phyloP scores from a whole-genome alignment of 1,140 invertebrate genomes.

The Choristoneura fumiferana region DNA sequence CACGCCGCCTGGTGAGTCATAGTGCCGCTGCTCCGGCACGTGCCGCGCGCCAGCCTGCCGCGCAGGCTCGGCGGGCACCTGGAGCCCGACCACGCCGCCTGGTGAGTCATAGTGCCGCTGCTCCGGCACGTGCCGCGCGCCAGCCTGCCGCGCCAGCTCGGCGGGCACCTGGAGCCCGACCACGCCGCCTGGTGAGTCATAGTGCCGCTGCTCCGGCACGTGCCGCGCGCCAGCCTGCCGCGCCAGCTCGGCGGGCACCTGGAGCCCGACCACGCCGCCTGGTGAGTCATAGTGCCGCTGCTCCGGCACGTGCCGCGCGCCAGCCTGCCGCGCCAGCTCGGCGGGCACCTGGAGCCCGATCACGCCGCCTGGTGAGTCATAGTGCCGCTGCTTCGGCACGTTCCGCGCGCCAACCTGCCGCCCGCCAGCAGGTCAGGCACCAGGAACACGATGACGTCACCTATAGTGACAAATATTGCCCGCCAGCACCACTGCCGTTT shows the following conservation, averaged over 20 bases:
- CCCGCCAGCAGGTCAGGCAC: no score
- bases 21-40: conserved; percentile 90
- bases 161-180: conserved; percentile 92
- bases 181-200: conserved; percentile 91
- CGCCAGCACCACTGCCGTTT: no score
- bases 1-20: conserved; percentile 90
- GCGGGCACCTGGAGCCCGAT: conserved; percentile 90
- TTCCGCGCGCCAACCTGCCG: no score
- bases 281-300: conserved; percentile 83
- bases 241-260: conserved; percentile 94
- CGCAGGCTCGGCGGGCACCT: conserved; percentile 93
- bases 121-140: conserved; percentile 92
- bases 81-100: conserved; percentile 92
- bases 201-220: conserved; percentile 90
- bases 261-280: conserved; percentile 91
- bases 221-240: conserved; percentile 90
- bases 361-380: no score
- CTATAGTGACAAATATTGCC: no score
- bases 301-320: conserved; percentile 92
- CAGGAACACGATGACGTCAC: no score
- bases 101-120: conserved; percentile 82
- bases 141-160: conserved; percentile 91
- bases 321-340: conserved; percentile 85
- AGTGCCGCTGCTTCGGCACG: no score
- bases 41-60: conserved; percentile 93